Evolutionary conservation across 2,797 vertebrate genomes (phyloP).

Genomic region (Phataginus tetradactyla): DNA sequence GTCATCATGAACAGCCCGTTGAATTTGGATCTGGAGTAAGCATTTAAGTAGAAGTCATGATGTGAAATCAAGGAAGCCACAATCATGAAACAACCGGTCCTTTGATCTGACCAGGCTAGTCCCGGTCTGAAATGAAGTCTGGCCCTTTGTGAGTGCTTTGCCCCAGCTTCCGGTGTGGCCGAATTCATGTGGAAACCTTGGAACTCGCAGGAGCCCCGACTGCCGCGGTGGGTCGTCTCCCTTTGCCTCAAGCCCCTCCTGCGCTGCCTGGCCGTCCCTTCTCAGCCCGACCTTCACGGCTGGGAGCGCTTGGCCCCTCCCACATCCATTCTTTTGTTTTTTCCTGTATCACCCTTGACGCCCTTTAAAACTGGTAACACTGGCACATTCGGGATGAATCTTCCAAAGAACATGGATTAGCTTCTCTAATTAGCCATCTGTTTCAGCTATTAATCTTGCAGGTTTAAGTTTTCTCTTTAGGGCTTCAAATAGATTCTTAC

Average conservation of each 20-base stretch:
- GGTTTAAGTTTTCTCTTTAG: conserved; percentile 52
- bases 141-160: conserved; percentile 48
- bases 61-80: background rate
- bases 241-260: background rate
- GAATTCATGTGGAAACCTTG: conserved; percentile 53
- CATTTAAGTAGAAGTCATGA: background rate
- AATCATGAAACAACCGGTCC: background rate
- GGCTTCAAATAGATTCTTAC: conserved; percentile 29
- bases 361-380: background rate
- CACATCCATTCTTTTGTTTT: background rate
- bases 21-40: background rate
- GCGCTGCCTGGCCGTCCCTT: background rate
- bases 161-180: conserved; percentile 12
- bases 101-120: background rate
- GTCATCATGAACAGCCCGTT: background rate
- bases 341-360: rapidly evolving
- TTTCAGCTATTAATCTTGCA: conserved; percentile 53
- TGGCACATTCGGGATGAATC: conserved; percentile 28
- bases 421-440: conserved; percentile 58
- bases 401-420: conserved; percentile 35
- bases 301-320: no score
- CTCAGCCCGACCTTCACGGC: no score
- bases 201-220: conserved; percentile 32
- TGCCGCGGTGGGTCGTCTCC: conserved; percentile 16
- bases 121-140: background rate